phyloP scores from a whole-genome alignment of 1,140 invertebrate species.

The Nomia melanderi region DNA sequence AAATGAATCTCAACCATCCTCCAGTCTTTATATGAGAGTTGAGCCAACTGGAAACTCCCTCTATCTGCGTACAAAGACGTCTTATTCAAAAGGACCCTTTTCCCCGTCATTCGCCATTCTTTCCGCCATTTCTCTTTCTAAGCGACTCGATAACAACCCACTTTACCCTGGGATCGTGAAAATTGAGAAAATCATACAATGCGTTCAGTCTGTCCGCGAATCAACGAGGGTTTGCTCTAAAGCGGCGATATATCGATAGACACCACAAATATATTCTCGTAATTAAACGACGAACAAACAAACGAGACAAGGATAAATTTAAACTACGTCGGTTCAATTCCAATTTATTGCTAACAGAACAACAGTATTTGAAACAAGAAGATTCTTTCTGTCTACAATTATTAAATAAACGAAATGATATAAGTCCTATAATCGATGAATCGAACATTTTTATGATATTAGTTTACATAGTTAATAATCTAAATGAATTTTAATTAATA shows the following conservation, averaged over 20 bases:
- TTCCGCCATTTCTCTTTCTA: conserved; percentile 18
- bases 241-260: neutral
- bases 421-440: no score
- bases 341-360: no score
- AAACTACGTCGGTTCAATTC: no score
- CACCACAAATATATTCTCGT: neutral
- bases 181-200: neutral
- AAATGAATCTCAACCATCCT: conserved; percentile 37
- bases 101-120: conserved; percentile 38
- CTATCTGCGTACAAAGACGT: conserved; percentile 50
- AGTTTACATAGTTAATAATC: no score
- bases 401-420: no score
- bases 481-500: no score
- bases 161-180: conserved; percentile 13
- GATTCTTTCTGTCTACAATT: no score
- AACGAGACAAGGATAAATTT: no score
- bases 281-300: neutral
- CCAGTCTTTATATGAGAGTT: conserved; percentile 37
- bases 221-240: neutral
- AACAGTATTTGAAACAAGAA: no score
- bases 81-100: conserved; percentile 49
- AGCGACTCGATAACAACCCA: conserved; percentile 49
- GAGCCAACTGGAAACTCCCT: conserved; percentile 34
- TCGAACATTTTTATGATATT: no score
- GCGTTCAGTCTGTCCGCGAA: conserved; percentile 15